Evolutionary conservation across 2,113 vertebrate genomes (phyloP).

Genomic region (Athene noctua): DNA sequence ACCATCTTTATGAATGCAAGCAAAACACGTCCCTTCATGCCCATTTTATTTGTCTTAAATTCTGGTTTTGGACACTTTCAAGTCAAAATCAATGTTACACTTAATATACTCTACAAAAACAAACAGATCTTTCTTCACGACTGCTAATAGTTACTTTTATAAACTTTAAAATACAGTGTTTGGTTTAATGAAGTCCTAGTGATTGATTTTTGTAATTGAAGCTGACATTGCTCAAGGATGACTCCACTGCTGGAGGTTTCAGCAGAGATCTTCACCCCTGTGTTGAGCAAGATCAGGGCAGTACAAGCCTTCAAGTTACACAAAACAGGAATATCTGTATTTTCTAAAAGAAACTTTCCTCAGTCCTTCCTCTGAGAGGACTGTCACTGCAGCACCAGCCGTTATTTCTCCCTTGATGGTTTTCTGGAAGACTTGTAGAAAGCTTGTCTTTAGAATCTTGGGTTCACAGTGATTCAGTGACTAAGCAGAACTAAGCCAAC

Average conservation of each 20-base stretch:
- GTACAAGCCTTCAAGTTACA: background rate
- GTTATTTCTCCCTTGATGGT: background rate
- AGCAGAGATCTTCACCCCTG: background rate
- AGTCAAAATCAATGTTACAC: constrained; percentile 61
- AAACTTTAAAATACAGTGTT: constrained; percentile 21
- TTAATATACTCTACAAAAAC: constrained; percentile 30
- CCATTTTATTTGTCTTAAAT: constrained; percentile 63
- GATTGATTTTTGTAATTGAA: constrained; percentile 32
- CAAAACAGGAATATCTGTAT: background rate
- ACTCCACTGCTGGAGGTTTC: background rate
- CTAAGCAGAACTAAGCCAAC: constrained; percentile 3
- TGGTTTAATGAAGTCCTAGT: constrained; percentile 8
- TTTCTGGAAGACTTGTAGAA: background rate
- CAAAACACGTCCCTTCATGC: constrained; percentile 37
- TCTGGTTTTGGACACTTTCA: constrained; percentile 57
- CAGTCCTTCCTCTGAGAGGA: background rate
- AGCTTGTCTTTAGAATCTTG: background rate
- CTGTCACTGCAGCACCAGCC: background rate
- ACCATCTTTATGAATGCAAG: constrained; percentile 51
- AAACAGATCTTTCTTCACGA: constrained; percentile 40
- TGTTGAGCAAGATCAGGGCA: background rate
- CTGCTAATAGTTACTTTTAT: constrained; percentile 43
- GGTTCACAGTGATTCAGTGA: background rate
- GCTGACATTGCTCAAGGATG: background rate
- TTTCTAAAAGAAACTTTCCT: background rate